phyloP scores from a whole-genome alignment of 1,140 invertebrate species.

The Drosophila arawakana region DNA sequence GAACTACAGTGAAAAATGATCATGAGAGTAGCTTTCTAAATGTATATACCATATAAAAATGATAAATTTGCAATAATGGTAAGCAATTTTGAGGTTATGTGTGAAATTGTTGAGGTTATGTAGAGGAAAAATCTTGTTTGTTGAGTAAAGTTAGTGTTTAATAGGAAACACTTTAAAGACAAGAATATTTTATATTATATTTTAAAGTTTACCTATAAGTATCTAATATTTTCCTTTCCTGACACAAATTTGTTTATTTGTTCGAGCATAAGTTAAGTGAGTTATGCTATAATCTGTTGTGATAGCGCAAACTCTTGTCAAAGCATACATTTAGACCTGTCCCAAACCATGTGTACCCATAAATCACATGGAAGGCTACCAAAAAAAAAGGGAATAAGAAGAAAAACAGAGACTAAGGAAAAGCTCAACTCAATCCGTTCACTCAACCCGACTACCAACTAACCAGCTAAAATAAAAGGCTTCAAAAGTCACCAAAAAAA shows the following conservation, averaged over 20 bases:
- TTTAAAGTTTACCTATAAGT: no score
- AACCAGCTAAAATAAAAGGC: constrained; percentile 47
- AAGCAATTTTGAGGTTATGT: not conserved
- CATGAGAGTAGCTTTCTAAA: not conserved
- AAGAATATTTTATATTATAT: no score
- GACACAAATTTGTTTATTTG: constrained; percentile 26
- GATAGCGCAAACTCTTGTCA: constrained; percentile 29
- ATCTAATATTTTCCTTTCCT: not conserved
- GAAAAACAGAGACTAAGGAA: constrained; percentile 16
- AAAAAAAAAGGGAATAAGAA: constrained; percentile 7
- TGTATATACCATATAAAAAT: not conserved
- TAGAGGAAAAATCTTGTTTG: not conserved
- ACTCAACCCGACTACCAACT: constrained; percentile 51
- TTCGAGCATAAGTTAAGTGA: constrained; percentile 31
- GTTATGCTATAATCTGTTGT: constrained; percentile 38
- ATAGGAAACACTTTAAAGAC: no score
- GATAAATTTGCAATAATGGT: constrained; percentile 4
- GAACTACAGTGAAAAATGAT: constrained; percentile 34
- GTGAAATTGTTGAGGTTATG: not conserved
- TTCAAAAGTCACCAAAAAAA: constrained; percentile 66
- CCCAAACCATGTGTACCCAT: constrained; percentile 52
- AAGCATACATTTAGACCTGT: constrained; percentile 44
- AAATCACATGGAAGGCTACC: constrained; percentile 51
- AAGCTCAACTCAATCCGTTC: constrained; percentile 44
- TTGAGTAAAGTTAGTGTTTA: not conserved